These are phyloP conservation scores for Sinocyclocheilus maitianheensis DNA, from an alignment of 2,113 vertebrate species.

Conservation along the genomic window DNA sequence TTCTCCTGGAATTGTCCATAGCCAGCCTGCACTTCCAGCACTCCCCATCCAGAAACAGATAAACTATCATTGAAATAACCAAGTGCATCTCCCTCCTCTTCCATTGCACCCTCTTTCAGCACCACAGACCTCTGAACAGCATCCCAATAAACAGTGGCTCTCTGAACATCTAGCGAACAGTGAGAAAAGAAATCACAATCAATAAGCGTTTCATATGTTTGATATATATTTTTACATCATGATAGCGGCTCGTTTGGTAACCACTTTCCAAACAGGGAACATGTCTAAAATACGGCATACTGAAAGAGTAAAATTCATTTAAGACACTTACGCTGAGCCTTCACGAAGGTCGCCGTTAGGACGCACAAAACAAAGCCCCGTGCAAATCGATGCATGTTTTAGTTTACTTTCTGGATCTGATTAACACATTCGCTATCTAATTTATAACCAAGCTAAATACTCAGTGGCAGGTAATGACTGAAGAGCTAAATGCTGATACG, in stretches of 20 bases:
- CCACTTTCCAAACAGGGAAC: not conserved
- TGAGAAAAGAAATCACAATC: not conserved
- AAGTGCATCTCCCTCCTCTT: slow-evolving; percentile 76
- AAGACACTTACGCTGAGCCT: slow-evolving; percentile 9
- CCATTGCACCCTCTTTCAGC: slow-evolving; percentile 75
- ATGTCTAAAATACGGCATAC: not conserved
- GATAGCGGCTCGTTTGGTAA: not conserved
- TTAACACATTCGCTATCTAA: not conserved
- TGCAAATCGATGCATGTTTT: not conserved
- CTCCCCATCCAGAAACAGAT: slow-evolving; percentile 81
- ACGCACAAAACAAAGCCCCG: not conserved
- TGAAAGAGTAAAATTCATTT: not conserved
- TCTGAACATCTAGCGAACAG: slow-evolving; percentile 59
- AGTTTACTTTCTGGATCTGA: not conserved
- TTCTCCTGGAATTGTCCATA: slow-evolving; percentile 72
- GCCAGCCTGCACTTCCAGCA: slow-evolving; percentile 85
- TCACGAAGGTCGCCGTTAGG: not conserved
- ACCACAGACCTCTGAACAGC: slow-evolving; percentile 74
- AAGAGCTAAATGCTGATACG: not conserved
- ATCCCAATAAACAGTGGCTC: slow-evolving; percentile 83
- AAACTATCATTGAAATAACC: slow-evolving; percentile 87
- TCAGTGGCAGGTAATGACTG: not conserved
- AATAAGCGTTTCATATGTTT: not conserved
- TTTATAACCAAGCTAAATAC: not conserved
- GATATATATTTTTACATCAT: not conserved